Evolutionary conservation across 2,888 invertebrate genomes (phyloP).

Genomic region (Branchellion lobata): DNA sequence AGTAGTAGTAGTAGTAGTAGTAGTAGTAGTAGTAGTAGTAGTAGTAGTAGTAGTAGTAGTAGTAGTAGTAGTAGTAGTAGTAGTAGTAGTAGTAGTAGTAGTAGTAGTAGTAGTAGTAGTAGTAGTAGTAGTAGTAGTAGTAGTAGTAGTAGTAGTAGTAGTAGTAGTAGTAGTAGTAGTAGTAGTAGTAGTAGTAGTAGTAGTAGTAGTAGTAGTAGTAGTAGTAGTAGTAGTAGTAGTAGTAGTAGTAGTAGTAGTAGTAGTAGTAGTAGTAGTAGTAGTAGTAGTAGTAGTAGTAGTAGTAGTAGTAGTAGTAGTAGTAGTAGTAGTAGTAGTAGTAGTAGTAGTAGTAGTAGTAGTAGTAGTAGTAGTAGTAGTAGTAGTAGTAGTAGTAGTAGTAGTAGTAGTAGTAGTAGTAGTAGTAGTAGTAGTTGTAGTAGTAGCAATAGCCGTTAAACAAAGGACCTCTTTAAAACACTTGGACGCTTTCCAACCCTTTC

Average conservation of each 20-base stretch:
- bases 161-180: neutral
- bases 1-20: constrained; percentile 1
- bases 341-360: neutral
- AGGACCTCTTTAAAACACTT: no score
- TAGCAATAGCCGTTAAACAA: no score
- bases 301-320: neutral
- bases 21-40: constrained; percentile 1
- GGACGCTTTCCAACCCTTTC: no score
- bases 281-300: constrained; percentile 1
- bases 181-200: constrained; percentile 7
- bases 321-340: constrained; percentile 3
- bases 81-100: neutral
- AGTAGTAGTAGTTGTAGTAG: neutral
- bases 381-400: constrained; percentile 7
- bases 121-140: constrained; percentile 7
- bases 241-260: neutral
- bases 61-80: neutral
- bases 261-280: constrained; percentile 3
- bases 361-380: constrained; percentile 7
- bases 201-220: neutral
- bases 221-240: neutral
- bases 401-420: constrained; percentile 7
- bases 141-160: constrained; percentile 3
- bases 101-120: constrained; percentile 7
- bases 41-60: constrained; percentile 3